These are phyloP conservation scores for Hermaeophaga mercurialis DNA, from an alignment of 2,888 invertebrate genomes.

Conservation along the genomic window DNA sequence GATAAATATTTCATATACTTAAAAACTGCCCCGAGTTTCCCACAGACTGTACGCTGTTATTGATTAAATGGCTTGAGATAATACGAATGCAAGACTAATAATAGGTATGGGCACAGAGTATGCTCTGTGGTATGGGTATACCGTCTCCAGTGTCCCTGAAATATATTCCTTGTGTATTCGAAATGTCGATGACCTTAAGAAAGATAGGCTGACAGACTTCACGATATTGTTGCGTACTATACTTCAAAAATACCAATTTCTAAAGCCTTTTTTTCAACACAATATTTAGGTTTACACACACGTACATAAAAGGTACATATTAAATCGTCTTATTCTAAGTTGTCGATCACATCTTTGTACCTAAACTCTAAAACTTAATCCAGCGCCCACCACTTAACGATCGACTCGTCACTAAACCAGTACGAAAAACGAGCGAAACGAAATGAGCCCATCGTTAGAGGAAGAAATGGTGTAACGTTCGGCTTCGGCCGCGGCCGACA, in stretches of 20 bases:
- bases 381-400: not conserved
- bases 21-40: no score
- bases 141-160: not conserved
- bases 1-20: no score
- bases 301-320: no score
- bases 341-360: not conserved
- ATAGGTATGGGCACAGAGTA: no score
- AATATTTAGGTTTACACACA: no score
- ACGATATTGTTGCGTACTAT: no score
- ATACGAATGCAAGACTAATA: no score
- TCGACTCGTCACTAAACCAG: not conserved
- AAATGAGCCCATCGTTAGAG: not conserved
- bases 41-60: not conserved
- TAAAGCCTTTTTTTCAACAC: no score
- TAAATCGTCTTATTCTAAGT: no score
- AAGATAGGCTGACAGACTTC: no score
- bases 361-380: not conserved
- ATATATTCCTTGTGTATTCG: not conserved
- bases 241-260: no score
- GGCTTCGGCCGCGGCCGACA: conserved; percentile 4
- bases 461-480: conserved; percentile 3
- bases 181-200: not conserved
- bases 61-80: no score
- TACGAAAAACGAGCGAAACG: not conserved
- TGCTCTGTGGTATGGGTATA: not conserved